phyloP scores from a whole-genome alignment of 1,140 invertebrate genomes.

The Trichonephila clavipes region DNA sequence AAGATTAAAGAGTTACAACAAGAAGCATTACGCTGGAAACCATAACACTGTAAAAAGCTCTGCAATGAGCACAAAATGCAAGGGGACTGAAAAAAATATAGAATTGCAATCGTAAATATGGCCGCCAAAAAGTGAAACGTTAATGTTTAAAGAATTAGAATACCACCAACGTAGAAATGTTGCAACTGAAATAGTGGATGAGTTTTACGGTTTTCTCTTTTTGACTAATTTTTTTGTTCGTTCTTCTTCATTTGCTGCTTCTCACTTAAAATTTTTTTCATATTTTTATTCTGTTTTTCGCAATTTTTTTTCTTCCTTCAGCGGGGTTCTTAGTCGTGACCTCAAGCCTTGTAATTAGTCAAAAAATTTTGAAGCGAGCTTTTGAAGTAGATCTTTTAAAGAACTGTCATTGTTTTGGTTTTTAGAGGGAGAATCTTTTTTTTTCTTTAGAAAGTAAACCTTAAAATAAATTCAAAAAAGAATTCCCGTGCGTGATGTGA shows the following conservation, averaged over 20 bases:
- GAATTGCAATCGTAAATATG: conserved; percentile 42
- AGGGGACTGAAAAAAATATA: background rate
- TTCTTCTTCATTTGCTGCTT: conserved; percentile 55
- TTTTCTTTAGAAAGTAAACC: background rate
- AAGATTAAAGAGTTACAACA: background rate
- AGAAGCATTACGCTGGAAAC: background rate
- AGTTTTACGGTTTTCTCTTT: conserved; percentile 49
- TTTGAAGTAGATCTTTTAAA: background rate
- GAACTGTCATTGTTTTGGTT: background rate
- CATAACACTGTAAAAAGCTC: background rate
- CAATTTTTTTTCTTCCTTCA: background rate
- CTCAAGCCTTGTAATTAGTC: conserved; percentile 61
- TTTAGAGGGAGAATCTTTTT: background rate
- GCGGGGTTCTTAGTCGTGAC: background rate
- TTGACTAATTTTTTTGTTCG: conserved; percentile 41
- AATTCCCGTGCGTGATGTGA: background rate
- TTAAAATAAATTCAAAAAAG: background rate
- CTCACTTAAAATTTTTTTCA: conserved; percentile 17
- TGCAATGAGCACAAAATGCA: background rate
- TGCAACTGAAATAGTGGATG: conserved; percentile 56
- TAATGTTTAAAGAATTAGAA: conserved; percentile 62
- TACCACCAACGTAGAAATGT: conserved; percentile 68
- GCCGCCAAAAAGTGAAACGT: conserved; percentile 9
- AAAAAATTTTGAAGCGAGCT: conserved; percentile 45
- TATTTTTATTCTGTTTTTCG: background rate